These are phyloP conservation scores for Tinamus major DNA, from an alignment of 2,797 vertebrate species.

Conservation along the genomic window DNA sequence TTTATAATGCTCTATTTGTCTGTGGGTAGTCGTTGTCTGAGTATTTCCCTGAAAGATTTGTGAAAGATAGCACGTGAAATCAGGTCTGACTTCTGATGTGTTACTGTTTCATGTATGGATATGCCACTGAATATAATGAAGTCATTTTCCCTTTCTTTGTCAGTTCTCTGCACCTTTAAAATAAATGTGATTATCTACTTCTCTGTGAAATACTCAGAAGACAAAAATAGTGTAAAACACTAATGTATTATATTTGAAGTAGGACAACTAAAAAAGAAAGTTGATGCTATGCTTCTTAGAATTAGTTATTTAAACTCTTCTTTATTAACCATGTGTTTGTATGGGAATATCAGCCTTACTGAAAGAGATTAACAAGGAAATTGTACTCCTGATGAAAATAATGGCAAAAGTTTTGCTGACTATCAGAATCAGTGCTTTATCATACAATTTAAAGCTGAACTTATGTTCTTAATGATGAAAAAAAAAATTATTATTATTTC, in stretches of 20 bases:
- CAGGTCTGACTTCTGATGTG: background rate
- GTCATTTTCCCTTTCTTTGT: background rate
- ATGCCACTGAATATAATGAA: background rate
- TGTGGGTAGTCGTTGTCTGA: background rate
- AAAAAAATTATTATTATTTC: no score
- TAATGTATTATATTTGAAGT: background rate
- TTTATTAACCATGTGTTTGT: background rate
- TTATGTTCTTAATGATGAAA: no score
- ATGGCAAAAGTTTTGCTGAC: background rate
- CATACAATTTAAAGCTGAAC: background rate
- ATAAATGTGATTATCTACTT: background rate
- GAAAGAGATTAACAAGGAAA: background rate
- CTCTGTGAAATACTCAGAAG: background rate
- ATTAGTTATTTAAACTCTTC: background rate
- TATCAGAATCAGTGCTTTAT: background rate
- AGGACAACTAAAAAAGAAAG: background rate
- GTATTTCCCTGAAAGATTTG: background rate
- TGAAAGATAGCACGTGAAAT: background rate
- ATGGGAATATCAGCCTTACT: background rate
- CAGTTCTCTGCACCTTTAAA: background rate
- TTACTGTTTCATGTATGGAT: background rate
- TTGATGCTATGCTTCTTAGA: background rate
- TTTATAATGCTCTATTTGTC: background rate
- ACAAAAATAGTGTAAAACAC: background rate
- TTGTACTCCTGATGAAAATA: background rate